These are phyloP conservation scores for Phalacrocorax pelagicus DNA, from an alignment of 2,113 vertebrate genomes.

Conservation along the genomic window DNA sequence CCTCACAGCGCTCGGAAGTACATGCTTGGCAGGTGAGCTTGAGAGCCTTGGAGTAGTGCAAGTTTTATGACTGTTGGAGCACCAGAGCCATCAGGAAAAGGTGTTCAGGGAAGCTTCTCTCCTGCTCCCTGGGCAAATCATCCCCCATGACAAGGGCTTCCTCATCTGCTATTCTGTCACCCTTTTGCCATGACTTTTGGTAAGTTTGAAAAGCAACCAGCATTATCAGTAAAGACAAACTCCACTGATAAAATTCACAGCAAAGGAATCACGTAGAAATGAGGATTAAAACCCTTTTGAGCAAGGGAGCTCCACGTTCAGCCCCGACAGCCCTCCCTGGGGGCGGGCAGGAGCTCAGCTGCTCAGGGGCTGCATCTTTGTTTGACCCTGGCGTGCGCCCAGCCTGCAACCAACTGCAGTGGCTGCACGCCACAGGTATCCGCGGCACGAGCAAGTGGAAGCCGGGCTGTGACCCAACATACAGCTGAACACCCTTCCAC, in stretches of 20 bases:
- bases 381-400: slow-evolving; percentile 15
- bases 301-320: not conserved
- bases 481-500: not conserved
- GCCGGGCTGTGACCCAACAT: not conserved
- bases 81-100: not conserved
- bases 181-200: not conserved
- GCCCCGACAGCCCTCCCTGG: not conserved
- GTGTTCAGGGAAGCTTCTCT: not conserved
- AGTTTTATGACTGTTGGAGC: not conserved
- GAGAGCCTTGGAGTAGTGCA: not conserved
- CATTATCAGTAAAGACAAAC: slow-evolving; percentile 9
- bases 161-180: not conserved
- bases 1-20: not conserved
- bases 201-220: not conserved
- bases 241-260: slow-evolving; percentile 33
- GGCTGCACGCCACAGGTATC: slow-evolving; percentile 61
- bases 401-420: slow-evolving; percentile 10
- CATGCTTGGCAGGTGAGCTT: not conserved
- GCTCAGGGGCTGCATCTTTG: not conserved
- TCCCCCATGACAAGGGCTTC: fast-evolving
- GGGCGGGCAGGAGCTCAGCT: not conserved
- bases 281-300: not conserved
- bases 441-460: slow-evolving; percentile 59
- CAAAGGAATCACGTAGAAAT: not conserved
- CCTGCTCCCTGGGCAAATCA: not conserved